Percentiles rank a stretch among this genome's conserved stretches.
Evolutionary conservation across 2,888 invertebrate species (phyloP).

Genomic region (Cinara cedri): DNA sequence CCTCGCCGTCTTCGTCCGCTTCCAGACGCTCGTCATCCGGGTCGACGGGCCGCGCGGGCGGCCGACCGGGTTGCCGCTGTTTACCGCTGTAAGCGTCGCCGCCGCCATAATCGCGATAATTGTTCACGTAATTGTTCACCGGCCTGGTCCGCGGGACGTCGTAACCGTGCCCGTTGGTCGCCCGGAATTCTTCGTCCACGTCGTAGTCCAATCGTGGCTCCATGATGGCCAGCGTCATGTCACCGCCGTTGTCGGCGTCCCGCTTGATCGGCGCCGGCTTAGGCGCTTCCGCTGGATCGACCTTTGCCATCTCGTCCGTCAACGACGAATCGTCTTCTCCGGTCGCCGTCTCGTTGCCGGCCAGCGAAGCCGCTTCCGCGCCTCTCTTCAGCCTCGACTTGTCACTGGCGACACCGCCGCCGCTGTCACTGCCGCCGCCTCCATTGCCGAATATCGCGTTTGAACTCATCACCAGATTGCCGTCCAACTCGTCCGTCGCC

Average conservation of each 20-base stretch:
- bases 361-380: neutral
- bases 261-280: slow-evolving; percentile 21
- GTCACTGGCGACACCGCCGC: too few relatives aligned
- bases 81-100: too few relatives aligned
- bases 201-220: slow-evolving; percentile 47
- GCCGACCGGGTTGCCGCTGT: neutral
- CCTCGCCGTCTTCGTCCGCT: slow-evolving; percentile 34
- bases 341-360: slow-evolving; percentile 8
- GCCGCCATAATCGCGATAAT: neutral
- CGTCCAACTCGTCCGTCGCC: slow-evolving; percentile 24
- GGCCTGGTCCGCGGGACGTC: slow-evolving; percentile 36
- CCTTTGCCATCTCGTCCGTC: neutral
- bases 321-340: neutral
- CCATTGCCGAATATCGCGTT: neutral
- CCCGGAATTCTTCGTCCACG: slow-evolving; percentile 50
- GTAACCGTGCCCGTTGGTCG: slow-evolving; percentile 56
- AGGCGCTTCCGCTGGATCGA: neutral
- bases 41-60: neutral
- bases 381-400: slow-evolving; percentile 12
- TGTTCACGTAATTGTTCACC: slow-evolving; percentile 18
- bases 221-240: slow-evolving; percentile 58
- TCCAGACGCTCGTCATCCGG: slow-evolving; percentile 31
- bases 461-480: slow-evolving; percentile 17
- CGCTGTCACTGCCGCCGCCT: neutral
- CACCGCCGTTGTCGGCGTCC: neutral